Evolutionary conservation across 2,797 vertebrate species (phyloP), one percentile per base, ranked within the genome.

Genomic region (Pseudochirops cupreus): DNA sequence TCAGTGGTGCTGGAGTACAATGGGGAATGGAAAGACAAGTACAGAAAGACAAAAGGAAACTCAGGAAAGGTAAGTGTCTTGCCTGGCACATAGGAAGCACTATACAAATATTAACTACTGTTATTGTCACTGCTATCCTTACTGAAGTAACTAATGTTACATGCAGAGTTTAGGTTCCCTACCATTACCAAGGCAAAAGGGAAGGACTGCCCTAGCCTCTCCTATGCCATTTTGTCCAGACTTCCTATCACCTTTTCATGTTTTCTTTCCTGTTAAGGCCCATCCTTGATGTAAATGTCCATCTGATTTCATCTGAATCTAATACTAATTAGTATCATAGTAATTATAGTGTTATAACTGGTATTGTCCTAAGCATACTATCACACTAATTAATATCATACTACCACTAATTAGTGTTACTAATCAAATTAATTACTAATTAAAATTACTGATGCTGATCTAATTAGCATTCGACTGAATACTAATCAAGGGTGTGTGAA

Each of bases 31-130:
- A 74, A 39, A 74, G n/a, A 74, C n/a, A 74, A 74, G 16, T 21
- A 0, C n/a, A 39, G 67, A 74, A 21, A 74, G n/a, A 14, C 1
- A 33, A 33, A n/a, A 39, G 33, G 26, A 74, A 62, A 62, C 13
- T n/a, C 28, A 29, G 28, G 28, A 59, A 59, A 59, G 58, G 58
- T 59, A 59, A 59, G 28, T 31, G 29, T 2, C 97, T 97, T 90
- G 95, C 96, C 56, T 93, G 95, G 91, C 57, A 95, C 50, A 55
- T 58, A 59, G 96, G 93, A n/a, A 33, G 67, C 67, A 33, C 67
- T 1, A 92, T 92, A 56, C 55, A 92, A 97, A 97, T 97, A 92
- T 93, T 55, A 28, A 62, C 50, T 95, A 93, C 95, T 91, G 96
- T 31, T 95, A 93, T 96, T 91, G 97, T 94, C 29, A 4, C 1